phyloP scores from a whole-genome alignment of 2,797 vertebrate species.

The Pitangus sulphuratus region DNA sequence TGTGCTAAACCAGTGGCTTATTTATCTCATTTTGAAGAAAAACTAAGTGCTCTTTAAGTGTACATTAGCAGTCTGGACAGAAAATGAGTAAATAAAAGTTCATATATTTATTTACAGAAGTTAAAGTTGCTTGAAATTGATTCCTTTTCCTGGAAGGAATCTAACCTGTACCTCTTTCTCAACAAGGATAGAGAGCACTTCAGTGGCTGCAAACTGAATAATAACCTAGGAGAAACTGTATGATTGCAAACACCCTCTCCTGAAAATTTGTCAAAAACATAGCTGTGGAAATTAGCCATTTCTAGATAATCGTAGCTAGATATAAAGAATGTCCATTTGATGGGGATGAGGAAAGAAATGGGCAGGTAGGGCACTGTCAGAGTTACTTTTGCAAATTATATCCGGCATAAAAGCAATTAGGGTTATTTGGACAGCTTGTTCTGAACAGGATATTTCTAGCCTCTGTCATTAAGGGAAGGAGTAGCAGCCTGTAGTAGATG shows the following conservation, averaged over 20 bases:
- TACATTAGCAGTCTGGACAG: background rate
- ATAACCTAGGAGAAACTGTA: background rate
- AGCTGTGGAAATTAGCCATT: constrained; percentile 6
- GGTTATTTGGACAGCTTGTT: constrained; percentile 2
- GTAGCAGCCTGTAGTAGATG: background rate
- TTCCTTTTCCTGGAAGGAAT: background rate
- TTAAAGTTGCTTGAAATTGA: background rate
- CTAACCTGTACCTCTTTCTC: background rate
- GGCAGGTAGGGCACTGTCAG: background rate
- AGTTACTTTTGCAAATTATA: background rate
- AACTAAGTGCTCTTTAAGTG: background rate
- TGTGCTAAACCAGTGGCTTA: background rate
- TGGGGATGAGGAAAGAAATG: constrained; percentile 1
- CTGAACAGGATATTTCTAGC: background rate
- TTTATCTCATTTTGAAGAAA: background rate
- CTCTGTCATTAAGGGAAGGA: background rate
- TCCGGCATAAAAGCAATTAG: constrained; percentile 8
- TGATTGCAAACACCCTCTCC: background rate
- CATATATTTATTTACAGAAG: background rate
- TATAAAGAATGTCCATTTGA: background rate
- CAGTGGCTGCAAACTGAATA: background rate
- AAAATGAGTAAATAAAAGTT: background rate
- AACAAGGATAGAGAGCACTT: background rate
- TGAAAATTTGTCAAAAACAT: background rate
- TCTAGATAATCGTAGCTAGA: constrained; percentile 27